These are phyloP conservation scores for Meloe dianella DNA, from an alignment of 2,888 invertebrate genomes.

Conservation along the genomic window DNA sequence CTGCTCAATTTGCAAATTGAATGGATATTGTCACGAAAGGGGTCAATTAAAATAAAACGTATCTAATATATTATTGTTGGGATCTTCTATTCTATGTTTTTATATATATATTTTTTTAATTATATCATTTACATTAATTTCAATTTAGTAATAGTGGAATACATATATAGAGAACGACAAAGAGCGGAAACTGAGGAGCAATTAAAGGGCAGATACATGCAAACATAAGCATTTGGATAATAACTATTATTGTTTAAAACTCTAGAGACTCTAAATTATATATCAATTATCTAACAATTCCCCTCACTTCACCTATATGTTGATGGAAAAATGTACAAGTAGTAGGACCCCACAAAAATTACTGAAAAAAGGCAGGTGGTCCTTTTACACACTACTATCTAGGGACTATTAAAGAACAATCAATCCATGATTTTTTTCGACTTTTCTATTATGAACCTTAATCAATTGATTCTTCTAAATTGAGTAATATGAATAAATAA, in stretches of 20 bases:
- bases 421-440: conserved; percentile 21
- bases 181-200: conserved; percentile 28
- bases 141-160: conserved; percentile 30
- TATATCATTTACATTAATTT: conserved; percentile 3
- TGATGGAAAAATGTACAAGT: conserved; percentile 3
- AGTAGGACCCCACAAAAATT: conserved; percentile 31
- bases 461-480: background rate
- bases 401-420: conserved; percentile 30
- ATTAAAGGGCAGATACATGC: conserved; percentile 40
- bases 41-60: conserved; percentile 31
- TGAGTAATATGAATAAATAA: background rate
- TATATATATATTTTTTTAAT: background rate
- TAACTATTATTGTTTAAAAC: conserved; percentile 52
- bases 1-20: conserved; percentile 27
- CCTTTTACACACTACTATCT: conserved; percentile 17
- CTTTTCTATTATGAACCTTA: background rate
- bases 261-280: conserved; percentile 52
- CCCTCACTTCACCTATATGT: conserved; percentile 16
- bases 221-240: conserved; percentile 52
- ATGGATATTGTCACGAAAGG: conserved; percentile 28
- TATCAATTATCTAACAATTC: conserved; percentile 50
- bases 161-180: conserved; percentile 15
- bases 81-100: background rate
- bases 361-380: conserved; percentile 30
- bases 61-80: background rate